Evolutionary conservation across 1,140 invertebrate genomes (phyloP), one percentile per base, ranked within the genome.

Genomic region (Antheraea pernyi): DNA sequence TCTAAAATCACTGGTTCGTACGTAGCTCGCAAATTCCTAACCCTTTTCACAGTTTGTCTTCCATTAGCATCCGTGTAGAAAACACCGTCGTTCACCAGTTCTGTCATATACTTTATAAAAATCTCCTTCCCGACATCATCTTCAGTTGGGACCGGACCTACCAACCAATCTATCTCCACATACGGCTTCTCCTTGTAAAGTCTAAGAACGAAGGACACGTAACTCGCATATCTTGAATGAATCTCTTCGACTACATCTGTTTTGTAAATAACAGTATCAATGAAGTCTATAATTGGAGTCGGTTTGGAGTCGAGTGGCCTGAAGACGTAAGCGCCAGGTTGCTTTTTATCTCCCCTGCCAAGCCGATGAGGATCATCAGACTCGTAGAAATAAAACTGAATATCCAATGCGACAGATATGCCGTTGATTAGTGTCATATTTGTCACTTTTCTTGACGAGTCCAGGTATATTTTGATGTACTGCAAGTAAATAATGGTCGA

Each of bases 21-120:
- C 0, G 96, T 96, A 7, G 96, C 94, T 39, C 98, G 91, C 63
- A 93, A 94, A 83, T 99, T 94, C 59, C 95, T 92, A 62, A 94
- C 91, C 72, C 98, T 93, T 75, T 95, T 94, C 16, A 99, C 81
- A 97, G 97, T 18, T 98, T 93, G 97, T n/a, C 98, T 93, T 0
- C 98, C 98, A 93, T 99, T 99, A 2, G 97, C 95, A 89, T 99
- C 98, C 0, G 98, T 99, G 84, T 96, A 98, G 85, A 99, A 99
- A 1, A 93, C 91, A 0, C 93, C 94, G 0, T 95, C 85, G 0
- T 95, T 95, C 0, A 93, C 76, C n/a, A 98, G 81, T 64, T 95
- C 91, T 18, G 95, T 95, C 0, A 91, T 91, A 71, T 96, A 98
- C 59, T 95, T 93, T 0, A 95, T 95, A 16, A 99, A 94, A 0